Conservation (phyloP, 2,113 vertebrate genomes). For the Indicator maculatus region DNA sequence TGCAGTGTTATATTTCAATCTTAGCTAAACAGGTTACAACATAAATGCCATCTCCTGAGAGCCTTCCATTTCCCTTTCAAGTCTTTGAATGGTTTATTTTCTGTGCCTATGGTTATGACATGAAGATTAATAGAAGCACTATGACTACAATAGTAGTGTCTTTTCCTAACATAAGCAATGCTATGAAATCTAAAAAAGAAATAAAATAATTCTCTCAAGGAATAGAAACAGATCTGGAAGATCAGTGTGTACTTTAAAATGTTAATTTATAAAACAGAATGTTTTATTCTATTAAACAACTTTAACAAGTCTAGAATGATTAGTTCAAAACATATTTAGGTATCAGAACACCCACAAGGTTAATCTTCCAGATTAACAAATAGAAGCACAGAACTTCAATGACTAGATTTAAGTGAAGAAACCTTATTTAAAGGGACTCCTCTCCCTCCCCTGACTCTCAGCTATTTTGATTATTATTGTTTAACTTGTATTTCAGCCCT, state of each 20-base stretch:
- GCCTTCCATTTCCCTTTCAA: neutral
- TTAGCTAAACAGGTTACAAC: neutral
- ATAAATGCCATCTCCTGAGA: neutral
- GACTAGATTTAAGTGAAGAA: neutral
- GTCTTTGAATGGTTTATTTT: neutral
- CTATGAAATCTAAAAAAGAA: neutral
- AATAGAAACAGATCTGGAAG: neutral
- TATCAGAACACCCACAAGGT: neutral
- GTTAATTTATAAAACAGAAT: neutral
- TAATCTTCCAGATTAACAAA: neutral
- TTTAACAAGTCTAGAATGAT: neutral
- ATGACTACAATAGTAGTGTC: neutral
- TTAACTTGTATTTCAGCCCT: neutral
- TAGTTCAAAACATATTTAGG: neutral
- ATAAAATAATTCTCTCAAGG: accelerated
- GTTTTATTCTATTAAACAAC: neutral
- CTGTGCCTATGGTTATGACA: neutral
- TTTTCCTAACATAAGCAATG: neutral
- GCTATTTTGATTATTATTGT: neutral
- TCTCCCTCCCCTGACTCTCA: accelerated
- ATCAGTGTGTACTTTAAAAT: neutral
- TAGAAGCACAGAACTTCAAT: neutral
- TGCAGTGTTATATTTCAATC: neutral
- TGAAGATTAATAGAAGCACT: neutral
- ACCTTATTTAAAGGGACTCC: neutral